A percentile compares a stretch with the other conserved stretches of the same genome.
phyloP scores from a whole-genome alignment of 2,113 vertebrate genomes.

The Campylomormyrus numenius region DNA sequence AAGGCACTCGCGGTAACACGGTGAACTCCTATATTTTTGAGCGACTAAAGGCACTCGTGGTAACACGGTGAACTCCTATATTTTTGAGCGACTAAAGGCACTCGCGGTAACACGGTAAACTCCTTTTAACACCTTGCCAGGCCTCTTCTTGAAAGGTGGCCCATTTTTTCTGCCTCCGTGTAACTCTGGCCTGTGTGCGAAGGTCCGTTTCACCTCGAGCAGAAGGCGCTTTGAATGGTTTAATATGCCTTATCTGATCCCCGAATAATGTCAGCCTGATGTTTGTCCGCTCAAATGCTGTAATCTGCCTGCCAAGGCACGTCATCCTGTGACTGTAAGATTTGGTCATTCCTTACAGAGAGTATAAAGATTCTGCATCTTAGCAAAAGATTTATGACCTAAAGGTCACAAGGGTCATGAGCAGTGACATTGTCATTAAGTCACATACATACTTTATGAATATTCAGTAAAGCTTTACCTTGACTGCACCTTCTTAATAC shows the following conservation, averaged over 20 bases:
- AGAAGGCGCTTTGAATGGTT: conserved; percentile 7
- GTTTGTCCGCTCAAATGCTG: neutral
- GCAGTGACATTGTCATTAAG: neutral
- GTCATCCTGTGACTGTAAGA: neutral
- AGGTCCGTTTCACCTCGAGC: conserved; percentile 10
- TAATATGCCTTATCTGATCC: conserved; percentile 14
- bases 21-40: neutral
- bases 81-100: too few relatives aligned
- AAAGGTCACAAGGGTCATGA: neutral
- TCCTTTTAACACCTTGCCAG: conserved; percentile 32
- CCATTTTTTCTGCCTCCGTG: conserved; percentile 2
- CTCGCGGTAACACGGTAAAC: too few relatives aligned
- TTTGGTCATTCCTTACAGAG: neutral
- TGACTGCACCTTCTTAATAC: neutral
- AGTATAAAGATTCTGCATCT: neutral
- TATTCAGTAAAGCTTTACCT: neutral
- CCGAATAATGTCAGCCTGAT: neutral
- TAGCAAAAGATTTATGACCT: neutral
- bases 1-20: too few relatives aligned
- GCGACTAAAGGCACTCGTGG: too few relatives aligned
- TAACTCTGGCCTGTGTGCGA: conserved; percentile 17
- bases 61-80: too few relatives aligned
- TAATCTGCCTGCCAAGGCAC: neutral
- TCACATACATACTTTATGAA: neutral
- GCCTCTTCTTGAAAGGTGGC: conserved; percentile 26